phyloP scores from a whole-genome alignment of 2,797 vertebrate species.

The Macropodus opercularis region DNA sequence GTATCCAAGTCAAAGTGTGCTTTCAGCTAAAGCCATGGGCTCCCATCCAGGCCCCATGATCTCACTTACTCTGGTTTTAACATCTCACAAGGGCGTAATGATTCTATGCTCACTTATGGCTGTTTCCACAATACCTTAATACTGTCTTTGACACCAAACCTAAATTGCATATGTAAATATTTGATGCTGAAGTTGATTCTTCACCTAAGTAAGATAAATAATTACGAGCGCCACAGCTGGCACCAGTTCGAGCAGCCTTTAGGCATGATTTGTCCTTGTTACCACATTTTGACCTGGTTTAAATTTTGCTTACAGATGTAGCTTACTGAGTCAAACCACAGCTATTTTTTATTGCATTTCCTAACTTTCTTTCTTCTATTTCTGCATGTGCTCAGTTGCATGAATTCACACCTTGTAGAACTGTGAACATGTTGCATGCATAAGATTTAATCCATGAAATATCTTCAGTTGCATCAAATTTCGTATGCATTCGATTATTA shows the following conservation, averaged over 20 bases:
- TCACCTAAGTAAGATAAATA: conserved; percentile 14
- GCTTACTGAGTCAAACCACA: conserved; percentile 6
- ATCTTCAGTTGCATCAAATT: too few species aligned
- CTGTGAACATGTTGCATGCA: too few species aligned
- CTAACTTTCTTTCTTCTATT: conserved; percentile 5
- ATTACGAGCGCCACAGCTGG: conserved; percentile 20
- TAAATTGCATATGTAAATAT: background rate
- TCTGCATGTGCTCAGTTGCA: background rate
- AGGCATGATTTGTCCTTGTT: conserved; percentile 12
- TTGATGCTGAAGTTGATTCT: background rate
- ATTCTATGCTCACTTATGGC: conserved; percentile 31
- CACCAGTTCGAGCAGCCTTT: background rate
- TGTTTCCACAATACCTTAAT: conserved; percentile 8
- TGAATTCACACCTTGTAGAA: background rate
- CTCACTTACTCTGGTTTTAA: conserved; percentile 40
- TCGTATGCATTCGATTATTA: background rate
- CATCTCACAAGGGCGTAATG: conserved; percentile 21
- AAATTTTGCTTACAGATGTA: conserved; percentile 29
- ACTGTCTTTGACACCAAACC: conserved; percentile 1
- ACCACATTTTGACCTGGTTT: conserved; percentile 29
- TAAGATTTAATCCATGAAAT: too few species aligned
- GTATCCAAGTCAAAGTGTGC: conserved; percentile 55
- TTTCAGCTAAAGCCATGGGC: conserved; percentile 56
- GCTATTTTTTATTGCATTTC: conserved; percentile 1
- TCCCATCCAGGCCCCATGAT: conserved; percentile 51